Evolutionary conservation across 2,888 invertebrate species (phyloP).

Genomic region (Mactromeris polynyma): DNA sequence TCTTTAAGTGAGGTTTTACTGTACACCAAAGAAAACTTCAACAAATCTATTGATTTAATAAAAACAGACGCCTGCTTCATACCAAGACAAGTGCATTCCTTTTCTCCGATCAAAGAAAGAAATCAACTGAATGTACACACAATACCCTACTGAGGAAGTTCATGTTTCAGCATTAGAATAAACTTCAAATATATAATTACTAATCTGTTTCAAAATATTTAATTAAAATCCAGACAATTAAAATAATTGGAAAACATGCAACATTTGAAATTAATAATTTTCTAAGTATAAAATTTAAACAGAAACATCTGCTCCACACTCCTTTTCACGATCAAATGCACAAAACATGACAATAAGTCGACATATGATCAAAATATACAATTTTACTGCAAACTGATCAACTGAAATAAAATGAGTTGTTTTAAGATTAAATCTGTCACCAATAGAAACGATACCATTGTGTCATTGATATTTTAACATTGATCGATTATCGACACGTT

Average conservation of each 20-base stretch:
- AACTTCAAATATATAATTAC: neutral
- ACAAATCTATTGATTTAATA: no score
- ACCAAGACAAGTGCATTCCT: no score
- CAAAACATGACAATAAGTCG: neutral
- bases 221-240: neutral
- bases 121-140: neutral
- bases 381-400: neutral
- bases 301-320: neutral
- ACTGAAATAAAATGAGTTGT: no score
- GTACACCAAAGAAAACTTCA: no score
- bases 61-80: no score
- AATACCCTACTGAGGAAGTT: neutral
- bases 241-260: neutral
- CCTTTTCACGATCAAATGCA: neutral
- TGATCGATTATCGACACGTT: no score
- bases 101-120: no score
- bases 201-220: neutral
- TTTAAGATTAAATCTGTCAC: no score
- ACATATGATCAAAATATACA: neutral
- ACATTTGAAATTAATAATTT: neutral
- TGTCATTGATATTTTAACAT: no score
- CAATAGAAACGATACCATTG: no score
- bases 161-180: neutral
- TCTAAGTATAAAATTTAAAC: neutral
- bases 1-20: no score